These are phyloP conservation scores for Caranx ignobilis DNA, from an alignment of 2,113 vertebrate species.

Conservation along the genomic window DNA sequence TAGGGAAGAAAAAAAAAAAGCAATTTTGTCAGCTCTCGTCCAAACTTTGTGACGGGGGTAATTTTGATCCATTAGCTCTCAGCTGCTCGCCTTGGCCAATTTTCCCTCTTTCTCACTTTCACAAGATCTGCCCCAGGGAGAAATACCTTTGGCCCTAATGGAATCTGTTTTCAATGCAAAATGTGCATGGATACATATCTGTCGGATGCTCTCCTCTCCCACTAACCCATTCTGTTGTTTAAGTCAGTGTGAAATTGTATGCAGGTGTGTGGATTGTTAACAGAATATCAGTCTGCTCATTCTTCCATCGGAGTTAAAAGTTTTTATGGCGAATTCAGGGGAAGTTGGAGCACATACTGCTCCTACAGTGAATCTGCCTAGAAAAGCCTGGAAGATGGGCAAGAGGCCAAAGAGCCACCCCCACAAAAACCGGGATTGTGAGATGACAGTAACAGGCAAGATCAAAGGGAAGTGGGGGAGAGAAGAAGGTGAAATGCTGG, in stretches of 20 bases:
- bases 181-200: conserved; percentile 68
- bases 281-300: conserved; percentile 56
- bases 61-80: conserved; percentile 87
- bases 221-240: conserved; percentile 70
- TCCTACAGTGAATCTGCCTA: conserved; percentile 25
- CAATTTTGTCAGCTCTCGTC: conserved; percentile 84
- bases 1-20: conserved; percentile 78
- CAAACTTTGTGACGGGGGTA: conserved; percentile 86
- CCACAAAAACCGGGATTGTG: conserved; percentile 65
- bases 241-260: conserved; percentile 75
- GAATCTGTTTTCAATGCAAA: conserved; percentile 79
- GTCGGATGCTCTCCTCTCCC: conserved; percentile 49
- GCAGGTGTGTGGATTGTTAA: conserved; percentile 73
- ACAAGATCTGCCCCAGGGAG: conserved; percentile 70
- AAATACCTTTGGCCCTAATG: conserved; percentile 75
- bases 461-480: conserved; percentile 67
- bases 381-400: conserved; percentile 50
- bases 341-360: conserved; percentile 51
- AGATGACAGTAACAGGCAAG: conserved; percentile 68
- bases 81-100: conserved; percentile 80
- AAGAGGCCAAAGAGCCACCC: conserved; percentile 58
- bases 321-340: conserved; percentile 55
- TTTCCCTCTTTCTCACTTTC: conserved; percentile 80
- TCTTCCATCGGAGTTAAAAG: conserved; percentile 56
- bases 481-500: conserved; percentile 50